phyloP scores from a whole-genome alignment of 2,797 vertebrate genomes.

The Poeciliopsis infans region DNA sequence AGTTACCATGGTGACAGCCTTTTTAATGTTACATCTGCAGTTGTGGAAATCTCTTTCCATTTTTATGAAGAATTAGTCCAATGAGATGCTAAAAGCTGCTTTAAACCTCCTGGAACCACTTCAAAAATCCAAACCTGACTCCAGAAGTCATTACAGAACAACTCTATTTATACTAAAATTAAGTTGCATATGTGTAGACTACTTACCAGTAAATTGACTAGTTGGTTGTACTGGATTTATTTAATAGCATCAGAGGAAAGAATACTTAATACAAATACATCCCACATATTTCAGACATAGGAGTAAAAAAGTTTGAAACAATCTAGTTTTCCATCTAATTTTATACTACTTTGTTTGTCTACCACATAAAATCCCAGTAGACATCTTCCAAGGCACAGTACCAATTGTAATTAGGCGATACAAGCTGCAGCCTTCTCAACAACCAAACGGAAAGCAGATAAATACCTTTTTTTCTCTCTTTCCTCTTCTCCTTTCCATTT shows the following conservation, averaged over 20 bases:
- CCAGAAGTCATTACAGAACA: not conserved
- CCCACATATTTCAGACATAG: not conserved
- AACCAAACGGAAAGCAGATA: slow-evolving; percentile 5
- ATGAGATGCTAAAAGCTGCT: not conserved
- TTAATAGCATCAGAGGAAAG: not conserved
- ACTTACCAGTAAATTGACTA: not conserved
- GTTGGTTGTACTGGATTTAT: not conserved
- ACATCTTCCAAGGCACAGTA: not conserved
- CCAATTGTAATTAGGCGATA: slow-evolving; percentile 19
- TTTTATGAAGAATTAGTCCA: not conserved
- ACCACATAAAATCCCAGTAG: not conserved
- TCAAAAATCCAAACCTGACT: not conserved
- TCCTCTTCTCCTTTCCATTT: slow-evolving; percentile 72
- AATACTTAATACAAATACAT: not conserved
- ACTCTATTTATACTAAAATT: not conserved
- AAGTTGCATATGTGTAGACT: not conserved
- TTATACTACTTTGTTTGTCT: not conserved
- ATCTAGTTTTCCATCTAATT: slow-evolving; percentile 5
- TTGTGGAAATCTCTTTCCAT: not conserved
- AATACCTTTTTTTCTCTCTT: slow-evolving; percentile 81
- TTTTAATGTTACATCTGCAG: too few relatives aligned
- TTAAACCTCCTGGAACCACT: not conserved
- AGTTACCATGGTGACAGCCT: not conserved
- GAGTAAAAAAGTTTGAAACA: not conserved
- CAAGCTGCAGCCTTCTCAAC: slow-evolving; percentile 22